Conservation (phyloP, 2,888 invertebrate genomes). For the Campoplex capitator region DNA sequence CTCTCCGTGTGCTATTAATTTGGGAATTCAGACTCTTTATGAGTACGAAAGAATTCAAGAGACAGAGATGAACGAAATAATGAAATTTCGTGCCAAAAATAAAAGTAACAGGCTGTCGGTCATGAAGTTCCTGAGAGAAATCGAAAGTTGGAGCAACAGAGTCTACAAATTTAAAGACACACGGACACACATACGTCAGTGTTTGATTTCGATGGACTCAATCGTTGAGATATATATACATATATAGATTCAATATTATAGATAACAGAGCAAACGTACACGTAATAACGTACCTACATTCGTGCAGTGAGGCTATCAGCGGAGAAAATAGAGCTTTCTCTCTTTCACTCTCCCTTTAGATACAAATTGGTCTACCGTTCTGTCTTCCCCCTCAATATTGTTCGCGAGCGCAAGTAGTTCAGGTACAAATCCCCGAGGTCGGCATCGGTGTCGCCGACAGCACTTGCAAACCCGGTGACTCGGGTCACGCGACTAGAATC, state of each 20-base stretch:
- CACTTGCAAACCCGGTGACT: slow-evolving; percentile 40
- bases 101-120: background rate
- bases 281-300: background rate
- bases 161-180: background rate
- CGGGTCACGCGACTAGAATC: slow-evolving; percentile 64
- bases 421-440: slow-evolving; percentile 56
- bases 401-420: slow-evolving; percentile 49
- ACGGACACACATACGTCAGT: background rate
- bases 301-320: slow-evolving; percentile 13
- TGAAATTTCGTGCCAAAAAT: background rate
- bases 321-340: slow-evolving; percentile 51
- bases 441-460: slow-evolving; percentile 44
- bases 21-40: too few species aligned
- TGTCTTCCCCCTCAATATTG: background rate
- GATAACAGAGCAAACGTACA: background rate
- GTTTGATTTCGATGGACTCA: background rate
- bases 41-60: too few species aligned
- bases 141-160: slow-evolving; percentile 1
- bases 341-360: slow-evolving; percentile 60
- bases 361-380: slow-evolving; percentile 33
- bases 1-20: too few species aligned
- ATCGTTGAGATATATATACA: background rate
- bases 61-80: background rate
- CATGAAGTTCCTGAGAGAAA: background rate
- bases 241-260: background rate